These are phyloP conservation scores for Onychostruthus taczanowskii DNA, from an alignment of 2,113 vertebrate genomes.

Conservation along the genomic window DNA sequence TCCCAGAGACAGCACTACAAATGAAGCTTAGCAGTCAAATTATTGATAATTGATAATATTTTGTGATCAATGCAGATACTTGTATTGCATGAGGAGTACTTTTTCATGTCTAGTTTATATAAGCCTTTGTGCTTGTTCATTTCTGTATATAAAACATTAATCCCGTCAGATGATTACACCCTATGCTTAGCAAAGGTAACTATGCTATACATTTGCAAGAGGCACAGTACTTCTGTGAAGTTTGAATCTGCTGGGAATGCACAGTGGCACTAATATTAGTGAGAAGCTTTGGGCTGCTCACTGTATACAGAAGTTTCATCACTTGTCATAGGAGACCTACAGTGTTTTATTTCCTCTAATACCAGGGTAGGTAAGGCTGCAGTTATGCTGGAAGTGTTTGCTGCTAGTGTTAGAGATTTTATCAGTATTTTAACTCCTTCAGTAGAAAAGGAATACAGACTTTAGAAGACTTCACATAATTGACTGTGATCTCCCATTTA, in stretches of 20 bases:
- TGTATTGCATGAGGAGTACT: neutral
- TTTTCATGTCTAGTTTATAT: neutral
- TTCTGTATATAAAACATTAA: neutral
- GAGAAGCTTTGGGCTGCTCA: neutral
- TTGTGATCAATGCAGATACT: neutral
- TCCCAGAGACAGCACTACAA: neutral
- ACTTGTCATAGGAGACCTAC: neutral
- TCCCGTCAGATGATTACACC: neutral
- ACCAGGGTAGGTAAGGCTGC: neutral
- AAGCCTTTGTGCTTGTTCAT: neutral
- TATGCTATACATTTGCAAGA: neutral
- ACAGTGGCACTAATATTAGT: neutral
- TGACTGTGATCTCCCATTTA: neutral
- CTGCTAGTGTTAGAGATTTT: neutral
- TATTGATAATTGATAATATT: neutral
- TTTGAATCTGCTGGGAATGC: neutral
- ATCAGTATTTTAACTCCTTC: neutral
- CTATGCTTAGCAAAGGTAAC: neutral
- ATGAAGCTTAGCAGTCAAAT: neutral
- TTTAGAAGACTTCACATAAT: neutral
- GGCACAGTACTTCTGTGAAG: neutral
- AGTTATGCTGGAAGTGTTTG: neutral
- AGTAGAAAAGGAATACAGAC: neutral
- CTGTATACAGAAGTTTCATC: neutral
- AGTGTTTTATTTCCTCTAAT: neutral